Percentiles rank a stretch among this genome's conserved stretches.
These are phyloP conservation scores for Hippocampus abdominalis DNA, from an alignment of 2,113 vertebrate species.

Conservation along the genomic window DNA sequence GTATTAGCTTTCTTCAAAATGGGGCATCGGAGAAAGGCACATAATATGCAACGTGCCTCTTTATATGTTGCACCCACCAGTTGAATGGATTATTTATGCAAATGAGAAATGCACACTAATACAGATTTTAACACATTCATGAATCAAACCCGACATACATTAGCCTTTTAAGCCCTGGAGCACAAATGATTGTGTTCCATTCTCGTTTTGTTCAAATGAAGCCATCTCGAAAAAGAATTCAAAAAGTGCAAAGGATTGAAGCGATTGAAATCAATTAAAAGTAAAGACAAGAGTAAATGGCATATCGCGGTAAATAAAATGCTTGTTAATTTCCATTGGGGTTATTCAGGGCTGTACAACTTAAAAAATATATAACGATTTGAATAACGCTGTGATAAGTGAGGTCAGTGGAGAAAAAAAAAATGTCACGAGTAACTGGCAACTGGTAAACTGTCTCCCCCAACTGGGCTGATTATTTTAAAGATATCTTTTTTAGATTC, in stretches of 20 bases:
- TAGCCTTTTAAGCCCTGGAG: too few relatives aligned
- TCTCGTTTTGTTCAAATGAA: not conserved
- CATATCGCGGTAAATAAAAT: not conserved
- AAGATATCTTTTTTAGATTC: constrained; percentile 45
- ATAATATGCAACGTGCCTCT: not conserved
- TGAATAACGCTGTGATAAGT: not conserved
- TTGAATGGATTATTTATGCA: too few relatives aligned
- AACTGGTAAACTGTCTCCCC: constrained; percentile 34
- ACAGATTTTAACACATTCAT: too few relatives aligned
- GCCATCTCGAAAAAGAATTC: not conserved
- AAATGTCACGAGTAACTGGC: not conserved
- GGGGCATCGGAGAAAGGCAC: not conserved
- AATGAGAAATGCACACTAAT: too few relatives aligned
- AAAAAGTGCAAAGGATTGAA: not conserved
- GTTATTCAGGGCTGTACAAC: not conserved
- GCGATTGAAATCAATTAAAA: not conserved
- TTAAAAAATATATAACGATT: not conserved
- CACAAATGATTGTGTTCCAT: not conserved
- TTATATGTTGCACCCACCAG: not conserved
- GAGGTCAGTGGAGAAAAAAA: not conserved
- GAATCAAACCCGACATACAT: too few relatives aligned
- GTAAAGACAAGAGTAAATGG: not conserved
- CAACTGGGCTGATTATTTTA: constrained; percentile 68
- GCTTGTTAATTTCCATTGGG: not conserved
- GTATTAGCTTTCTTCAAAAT: not conserved